Evolutionary conservation across 2,888 invertebrate genomes (phyloP).

Genomic region (Syrphus vitripennis): DNA sequence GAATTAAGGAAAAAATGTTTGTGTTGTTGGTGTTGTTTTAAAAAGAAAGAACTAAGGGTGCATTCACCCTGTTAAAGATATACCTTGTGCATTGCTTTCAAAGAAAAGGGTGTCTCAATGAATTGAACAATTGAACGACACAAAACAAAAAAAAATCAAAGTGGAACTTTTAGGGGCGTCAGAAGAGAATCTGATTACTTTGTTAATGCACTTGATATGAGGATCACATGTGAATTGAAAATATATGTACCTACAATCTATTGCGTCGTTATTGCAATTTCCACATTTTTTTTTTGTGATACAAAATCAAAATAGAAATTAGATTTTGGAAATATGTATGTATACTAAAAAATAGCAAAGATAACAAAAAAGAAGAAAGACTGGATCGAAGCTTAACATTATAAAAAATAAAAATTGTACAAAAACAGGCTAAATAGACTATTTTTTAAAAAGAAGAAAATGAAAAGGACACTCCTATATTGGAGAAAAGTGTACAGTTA

Average conservation of each 20-base stretch:
- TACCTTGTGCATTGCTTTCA: neutral
- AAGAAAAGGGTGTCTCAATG: neutral
- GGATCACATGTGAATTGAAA: conserved; percentile 45
- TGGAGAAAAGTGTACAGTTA: too few species aligned
- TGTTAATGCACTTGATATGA: conserved; percentile 43
- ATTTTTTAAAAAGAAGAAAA: too few species aligned
- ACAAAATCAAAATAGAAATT: too few species aligned
- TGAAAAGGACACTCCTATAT: too few species aligned
- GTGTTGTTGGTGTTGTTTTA: neutral
- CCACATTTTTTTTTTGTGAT: too few species aligned
- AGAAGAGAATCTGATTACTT: neutral
- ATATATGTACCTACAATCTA: too few species aligned
- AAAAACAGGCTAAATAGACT: too few species aligned
- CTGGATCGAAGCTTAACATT: too few species aligned
- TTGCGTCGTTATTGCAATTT: neutral
- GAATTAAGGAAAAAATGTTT: neutral
- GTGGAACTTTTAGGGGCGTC: conserved; percentile 1
- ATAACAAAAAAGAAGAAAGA: too few species aligned
- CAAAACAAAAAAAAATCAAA: neutral
- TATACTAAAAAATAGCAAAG: too few species aligned
- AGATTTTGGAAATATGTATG: too few species aligned
- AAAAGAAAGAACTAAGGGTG: conserved; percentile 25
- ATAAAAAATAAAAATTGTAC: too few species aligned
- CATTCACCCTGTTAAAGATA: conserved; percentile 17
- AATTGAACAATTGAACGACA: neutral